phyloP scores from a whole-genome alignment of 2,888 invertebrate genomes.

The Nemoura dubitans region DNA sequence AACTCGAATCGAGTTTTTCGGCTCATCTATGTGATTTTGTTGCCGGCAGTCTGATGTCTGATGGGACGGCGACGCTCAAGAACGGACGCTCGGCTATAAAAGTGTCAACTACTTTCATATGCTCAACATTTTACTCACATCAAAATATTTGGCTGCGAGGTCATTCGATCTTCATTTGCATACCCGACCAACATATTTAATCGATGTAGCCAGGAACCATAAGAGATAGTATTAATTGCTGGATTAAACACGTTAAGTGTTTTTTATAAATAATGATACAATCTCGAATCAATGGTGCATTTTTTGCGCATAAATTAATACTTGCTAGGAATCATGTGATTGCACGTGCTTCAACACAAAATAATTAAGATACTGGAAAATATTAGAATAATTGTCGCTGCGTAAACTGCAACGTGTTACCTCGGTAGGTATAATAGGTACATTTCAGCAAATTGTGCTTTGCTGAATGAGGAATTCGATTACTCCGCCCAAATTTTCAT shows the following conservation, averaged over 20 bases:
- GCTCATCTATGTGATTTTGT: too few relatives aligned
- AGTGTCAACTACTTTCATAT: not conserved
- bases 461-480: not conserved
- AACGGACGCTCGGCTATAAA: not conserved
- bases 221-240: not conserved
- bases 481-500: not conserved
- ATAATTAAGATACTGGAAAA: too few relatives aligned
- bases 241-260: not conserved
- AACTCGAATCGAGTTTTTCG: not conserved
- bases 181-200: not conserved
- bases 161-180: not conserved
- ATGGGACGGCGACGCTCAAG: not conserved
- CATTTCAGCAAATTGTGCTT: not conserved
- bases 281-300: not conserved
- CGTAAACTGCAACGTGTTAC: too few relatives aligned
- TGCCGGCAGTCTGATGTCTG: not conserved
- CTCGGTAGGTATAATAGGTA: too few relatives aligned
- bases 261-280: not conserved
- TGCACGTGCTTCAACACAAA: too few relatives aligned
- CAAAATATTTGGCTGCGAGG: conserved; percentile 12
- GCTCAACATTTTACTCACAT: not conserved
- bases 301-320: not conserved
- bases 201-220: not conserved
- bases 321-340: not conserved
- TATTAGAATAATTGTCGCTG: too few relatives aligned